Evolutionary conservation across 2,797 vertebrate species (phyloP).

Genomic region (Lutjanus campechanus): DNA sequence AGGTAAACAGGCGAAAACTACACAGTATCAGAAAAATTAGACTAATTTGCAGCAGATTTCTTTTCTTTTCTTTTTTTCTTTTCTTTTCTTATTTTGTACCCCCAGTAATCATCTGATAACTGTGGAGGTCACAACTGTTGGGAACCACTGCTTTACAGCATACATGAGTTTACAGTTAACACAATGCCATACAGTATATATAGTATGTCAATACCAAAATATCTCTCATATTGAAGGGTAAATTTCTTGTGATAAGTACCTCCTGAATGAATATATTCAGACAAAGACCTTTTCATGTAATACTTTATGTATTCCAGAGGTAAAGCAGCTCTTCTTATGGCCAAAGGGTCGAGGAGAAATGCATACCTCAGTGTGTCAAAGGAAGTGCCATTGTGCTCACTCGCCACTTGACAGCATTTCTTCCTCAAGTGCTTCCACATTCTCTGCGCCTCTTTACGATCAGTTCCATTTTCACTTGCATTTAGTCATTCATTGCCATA

Average conservation of each 20-base stretch:
- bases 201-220: neutral
- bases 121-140: accelerated
- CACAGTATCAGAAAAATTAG: neutral
- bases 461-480: constrained; percentile 13
- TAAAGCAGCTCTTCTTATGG: neutral
- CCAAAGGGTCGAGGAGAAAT: neutral
- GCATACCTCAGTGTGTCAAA: neutral
- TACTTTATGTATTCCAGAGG: neutral
- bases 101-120: neutral
- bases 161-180: neutral
- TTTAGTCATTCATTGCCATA: constrained; percentile 11
- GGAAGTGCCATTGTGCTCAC: constrained; percentile 13
- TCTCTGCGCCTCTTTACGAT: constrained; percentile 7
- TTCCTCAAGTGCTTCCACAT: constrained; percentile 6
- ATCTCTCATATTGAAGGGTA: neutral
- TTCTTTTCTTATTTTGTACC: neutral
- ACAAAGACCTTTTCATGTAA: neutral
- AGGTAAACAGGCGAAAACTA: too few species aligned
- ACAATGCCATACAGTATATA: neutral
- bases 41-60: neutral
- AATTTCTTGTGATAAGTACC: neutral
- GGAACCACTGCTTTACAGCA: constrained; percentile 3
- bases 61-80: too few species aligned
- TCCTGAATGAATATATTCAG: neutral
- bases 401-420: constrained; percentile 4